Conservation (phyloP, 2,888 invertebrate genomes). For the Folsomia candida region DNA sequence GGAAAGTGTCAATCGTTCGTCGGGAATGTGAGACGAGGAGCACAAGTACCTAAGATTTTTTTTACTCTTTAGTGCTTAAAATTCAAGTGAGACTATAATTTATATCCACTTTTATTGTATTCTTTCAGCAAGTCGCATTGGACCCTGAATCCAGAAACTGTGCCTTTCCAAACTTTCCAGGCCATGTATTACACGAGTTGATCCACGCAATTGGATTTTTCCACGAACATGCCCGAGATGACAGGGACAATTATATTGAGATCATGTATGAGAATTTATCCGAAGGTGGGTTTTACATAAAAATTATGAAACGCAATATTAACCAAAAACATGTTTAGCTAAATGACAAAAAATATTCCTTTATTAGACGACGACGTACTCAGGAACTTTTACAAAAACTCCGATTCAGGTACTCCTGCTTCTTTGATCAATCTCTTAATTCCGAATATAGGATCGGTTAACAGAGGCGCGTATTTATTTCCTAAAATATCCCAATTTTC, state of each 20-base stretch:
- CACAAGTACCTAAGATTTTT: too few relatives aligned
- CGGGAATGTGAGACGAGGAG: slow-evolving; percentile 44
- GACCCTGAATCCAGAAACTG: slow-evolving; percentile 41
- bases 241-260: slow-evolving; percentile 41
- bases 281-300: slow-evolving; percentile 21
- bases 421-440: neutral
- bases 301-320: too few relatives aligned
- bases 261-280: slow-evolving; percentile 42
- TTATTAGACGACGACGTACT: slow-evolving; percentile 34
- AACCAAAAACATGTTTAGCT: too few relatives aligned
- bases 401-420: slow-evolving; percentile 33
- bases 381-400: slow-evolving; percentile 42
- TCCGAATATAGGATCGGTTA: neutral
- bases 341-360: neutral
- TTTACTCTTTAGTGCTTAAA: too few relatives aligned
- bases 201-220: slow-evolving; percentile 46
- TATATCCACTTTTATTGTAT: neutral
- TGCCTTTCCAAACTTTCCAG: slow-evolving; percentile 41
- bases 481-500: too few relatives aligned
- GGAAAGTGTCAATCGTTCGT: slow-evolving; percentile 45
- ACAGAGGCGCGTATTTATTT: too few relatives aligned
- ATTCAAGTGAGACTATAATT: neutral
- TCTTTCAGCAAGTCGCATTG: slow-evolving; percentile 37
- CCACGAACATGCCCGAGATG: slow-evolving; percentile 46
- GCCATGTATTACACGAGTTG: slow-evolving; percentile 43